Conservation (phyloP, 2,888 invertebrate genomes). For the Apotomis turbidana region DNA sequence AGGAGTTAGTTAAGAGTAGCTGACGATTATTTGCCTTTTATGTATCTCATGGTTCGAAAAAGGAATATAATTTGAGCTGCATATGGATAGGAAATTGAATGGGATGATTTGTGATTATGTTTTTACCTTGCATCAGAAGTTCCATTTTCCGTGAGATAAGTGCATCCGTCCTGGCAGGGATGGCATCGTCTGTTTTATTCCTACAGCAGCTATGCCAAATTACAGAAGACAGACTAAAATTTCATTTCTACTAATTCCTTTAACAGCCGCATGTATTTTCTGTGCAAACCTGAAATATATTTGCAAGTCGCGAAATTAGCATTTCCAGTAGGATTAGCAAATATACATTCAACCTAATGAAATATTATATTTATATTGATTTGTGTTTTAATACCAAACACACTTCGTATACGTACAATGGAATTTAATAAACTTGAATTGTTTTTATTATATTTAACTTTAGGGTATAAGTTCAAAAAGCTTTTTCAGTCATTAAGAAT, state of each 20-base stretch:
- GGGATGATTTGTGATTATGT: conserved; percentile 17
- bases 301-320: conserved; percentile 30
- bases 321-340: conserved; percentile 35
- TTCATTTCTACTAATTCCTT: conserved; percentile 44
- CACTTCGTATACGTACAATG: no score
- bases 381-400: no score
- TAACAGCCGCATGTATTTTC: conserved; percentile 45
- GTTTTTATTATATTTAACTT: no score
- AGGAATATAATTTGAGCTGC: conserved; percentile 9
- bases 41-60: conserved; percentile 1
- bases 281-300: conserved; percentile 49
- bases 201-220: conserved; percentile 29
- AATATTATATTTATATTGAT: no score
- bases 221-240: conserved; percentile 46
- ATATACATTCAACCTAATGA: neutral
- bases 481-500: no score
- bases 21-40: conserved; percentile 21
- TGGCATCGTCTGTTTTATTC: conserved; percentile 46
- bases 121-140: conserved; percentile 3
- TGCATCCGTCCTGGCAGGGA: conserved; percentile 42
- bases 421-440: no score
- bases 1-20: neutral
- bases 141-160: conserved; percentile 39
- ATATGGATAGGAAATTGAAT: conserved; percentile 17
- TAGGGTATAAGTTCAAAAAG: no score